Evolutionary conservation across 2,888 invertebrate genomes (phyloP), one percentile per base, ranked within the genome.

Genomic region (Himalopsyche japonica): DNA sequence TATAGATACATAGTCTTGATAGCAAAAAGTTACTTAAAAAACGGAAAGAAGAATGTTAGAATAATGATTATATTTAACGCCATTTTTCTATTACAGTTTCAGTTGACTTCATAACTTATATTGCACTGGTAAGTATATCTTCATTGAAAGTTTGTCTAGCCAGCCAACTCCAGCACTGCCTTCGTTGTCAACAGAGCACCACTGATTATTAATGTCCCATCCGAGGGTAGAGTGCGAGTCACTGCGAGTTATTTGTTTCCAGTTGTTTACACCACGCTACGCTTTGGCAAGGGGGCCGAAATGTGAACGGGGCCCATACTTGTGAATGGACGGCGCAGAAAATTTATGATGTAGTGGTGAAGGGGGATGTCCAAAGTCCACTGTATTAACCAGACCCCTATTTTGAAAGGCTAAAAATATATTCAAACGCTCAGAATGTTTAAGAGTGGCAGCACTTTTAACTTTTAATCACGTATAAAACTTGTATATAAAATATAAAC

Each of bases 171-270:
- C 49, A 49, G 20, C 49, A 3, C 49, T 32, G 76, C 24, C 30
- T 79, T 47, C 79, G 43, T 15, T 79, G 79, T 34, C 79, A 49
- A 49, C 49, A 7, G 20, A 49, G n/a, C 49, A 49, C 37, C 79
- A 37, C 24, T 34, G 79, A 79, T 79, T 79, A 79, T 79, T 79
- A 79, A 79, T 79, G 79, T 49, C 49, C 20, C 49, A n/a, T 18
- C 18, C 18, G 49, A 49, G 49, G 49, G 20, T n/a, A 49, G 49
- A 49, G 49, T 20, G 49, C 49, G n/a, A 49, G 49, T 49, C 49
- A 49, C 49, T 49, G n/a, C n/a, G 37, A 79, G 37, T 79, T 79
- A 79, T 79, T 79, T 79, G 79, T 79, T 79, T 79, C 79, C 24
- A 79, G 79, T 34, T 79, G 79, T 79, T 79, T 79, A 37, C 49